Evolutionary conservation across 2,113 vertebrate genomes (phyloP), one percentile per base, ranked within the genome.

Genomic region (Nothocercus julius): DNA sequence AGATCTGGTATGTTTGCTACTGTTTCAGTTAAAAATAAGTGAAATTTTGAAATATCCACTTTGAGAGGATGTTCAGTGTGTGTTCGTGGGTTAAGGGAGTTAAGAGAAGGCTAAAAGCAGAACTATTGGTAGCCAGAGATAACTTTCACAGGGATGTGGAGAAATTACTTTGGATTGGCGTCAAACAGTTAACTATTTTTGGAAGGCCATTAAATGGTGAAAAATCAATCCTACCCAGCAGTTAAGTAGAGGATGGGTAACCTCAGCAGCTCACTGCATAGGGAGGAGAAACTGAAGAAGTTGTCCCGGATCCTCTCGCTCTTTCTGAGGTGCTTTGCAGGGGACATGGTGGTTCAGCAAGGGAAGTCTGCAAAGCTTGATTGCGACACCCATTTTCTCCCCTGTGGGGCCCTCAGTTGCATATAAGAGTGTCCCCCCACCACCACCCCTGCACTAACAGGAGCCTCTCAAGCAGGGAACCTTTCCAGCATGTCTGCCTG

Each of bases 11-110:
- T 95, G 28, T 90, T 90, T 94, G 51, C 17, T 61, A 75, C 72
- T 36, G 14, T 51, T 88, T 84, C 67, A 84, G 70, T 69, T 93
- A 75, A 94, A 86, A 94, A 89, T 38, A 90, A 90, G 34, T 7
- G 3, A 84, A 87, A 84, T 90, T 92, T 92, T 61, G 58, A 87
- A 90, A 81, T 93, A 44, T 66, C 25, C 8, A 17, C 63, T 96
- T 94, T 62, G 75, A 87, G 82, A 85, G 36, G 19, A 90, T 64
- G 20, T 72, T 82, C 47, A 47, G 16, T 38, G 51, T 1, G 0
- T 4, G 0, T 42, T 81, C 8, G 14, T 32, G 6, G 18, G 8
- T 16, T 13, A 54, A 53, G 53, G 30, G 4, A 24, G 34, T 70
- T 49, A 62, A 62, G 38, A 85, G 70, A 83, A 85, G 45, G 54